Evolutionary conservation across 1,140 invertebrate genomes (phyloP).

Genomic region (Lepidotrigona ventralis): DNA sequence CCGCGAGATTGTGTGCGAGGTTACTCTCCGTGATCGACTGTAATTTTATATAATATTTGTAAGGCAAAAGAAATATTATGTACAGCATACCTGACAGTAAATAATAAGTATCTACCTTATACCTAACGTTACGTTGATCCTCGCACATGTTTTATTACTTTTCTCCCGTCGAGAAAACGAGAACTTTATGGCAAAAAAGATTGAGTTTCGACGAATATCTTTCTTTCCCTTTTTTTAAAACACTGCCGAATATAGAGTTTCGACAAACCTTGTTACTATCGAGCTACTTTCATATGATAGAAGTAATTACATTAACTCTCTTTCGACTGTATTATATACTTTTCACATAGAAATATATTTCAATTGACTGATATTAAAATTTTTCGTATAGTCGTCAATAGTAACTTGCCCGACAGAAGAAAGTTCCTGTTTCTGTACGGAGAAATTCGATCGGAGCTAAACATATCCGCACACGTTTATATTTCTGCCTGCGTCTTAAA

Average conservation of each 20-base stretch:
- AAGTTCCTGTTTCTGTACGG: no score
- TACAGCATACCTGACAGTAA: constrained; percentile 79
- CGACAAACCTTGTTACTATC: background rate
- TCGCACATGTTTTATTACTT: background rate
- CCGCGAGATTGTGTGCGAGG: constrained; percentile 60
- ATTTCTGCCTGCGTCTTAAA: background rate
- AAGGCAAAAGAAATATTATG: constrained; percentile 79
- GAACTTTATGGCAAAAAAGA: background rate
- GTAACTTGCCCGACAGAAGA: no score
- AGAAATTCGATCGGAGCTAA: no score
- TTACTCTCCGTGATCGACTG: constrained; percentile 77
- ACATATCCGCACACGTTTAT: background rate
- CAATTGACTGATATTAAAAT: no score
- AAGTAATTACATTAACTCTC: background rate
- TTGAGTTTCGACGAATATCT: background rate
- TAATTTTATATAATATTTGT: constrained; percentile 81
- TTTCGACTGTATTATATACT: no score
- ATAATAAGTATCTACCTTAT: constrained; percentile 78
- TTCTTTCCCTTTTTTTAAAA: background rate
- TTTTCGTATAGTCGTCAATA: no score
- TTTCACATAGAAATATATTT: background rate
- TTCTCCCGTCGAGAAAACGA: background rate
- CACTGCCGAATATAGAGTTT: background rate
- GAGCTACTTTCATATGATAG: background rate
- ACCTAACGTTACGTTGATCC: constrained; percentile 47